Evolutionary conservation across 2,797 vertebrate genomes (phyloP), one percentile per base, ranked within the genome.

Genomic region (Masticophis lateralis): DNA sequence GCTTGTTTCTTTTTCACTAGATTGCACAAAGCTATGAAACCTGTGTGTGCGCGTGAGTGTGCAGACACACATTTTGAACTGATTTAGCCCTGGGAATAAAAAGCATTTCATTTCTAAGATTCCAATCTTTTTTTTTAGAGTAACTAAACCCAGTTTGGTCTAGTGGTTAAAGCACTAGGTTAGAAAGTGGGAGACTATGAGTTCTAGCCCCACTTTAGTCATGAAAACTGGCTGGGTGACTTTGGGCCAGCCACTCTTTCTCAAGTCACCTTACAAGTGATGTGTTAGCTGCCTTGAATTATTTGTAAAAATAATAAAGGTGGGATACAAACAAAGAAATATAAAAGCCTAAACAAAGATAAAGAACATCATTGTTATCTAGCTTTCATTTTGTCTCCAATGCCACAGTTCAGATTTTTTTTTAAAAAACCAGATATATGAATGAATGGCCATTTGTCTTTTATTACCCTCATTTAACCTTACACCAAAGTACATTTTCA

Each of bases 381-480:
- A 79, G 32, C 69, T 20, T 79, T 37, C 69, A 43, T 20, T 74
- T 69, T 43, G 69, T 79, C 69, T 79, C 32, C 69, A 4, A 43
- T 43, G 69, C 69, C 8, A 79, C 32, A 43, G 69, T 22, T 79
- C 16, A 9, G 16, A 79, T 43, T 66, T 66, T 56, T 66, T 56
- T 56, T 56, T 2, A 1, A 14, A 66, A n/a, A 66, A 66, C 1
- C 61, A 66, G 28, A 6, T 53, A 10, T 20, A 28, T 55, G 2
- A 91, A 93, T 74, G 79, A 89, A 94, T 79, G 57, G 91, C 18
- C 9, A 86, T 83, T 5, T 90, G 59, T 94, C 93, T 43, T 61
- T 94, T 92, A 95, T 95, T 90, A 94, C 96, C n/a, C 51, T 37
- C 90, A 94, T 94, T 96, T 95, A 10, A 32, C 66, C 51, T 87